These are phyloP conservation scores for Chrosomus eos DNA, from an alignment of 2,797 vertebrate species.

Conservation along the genomic window DNA sequence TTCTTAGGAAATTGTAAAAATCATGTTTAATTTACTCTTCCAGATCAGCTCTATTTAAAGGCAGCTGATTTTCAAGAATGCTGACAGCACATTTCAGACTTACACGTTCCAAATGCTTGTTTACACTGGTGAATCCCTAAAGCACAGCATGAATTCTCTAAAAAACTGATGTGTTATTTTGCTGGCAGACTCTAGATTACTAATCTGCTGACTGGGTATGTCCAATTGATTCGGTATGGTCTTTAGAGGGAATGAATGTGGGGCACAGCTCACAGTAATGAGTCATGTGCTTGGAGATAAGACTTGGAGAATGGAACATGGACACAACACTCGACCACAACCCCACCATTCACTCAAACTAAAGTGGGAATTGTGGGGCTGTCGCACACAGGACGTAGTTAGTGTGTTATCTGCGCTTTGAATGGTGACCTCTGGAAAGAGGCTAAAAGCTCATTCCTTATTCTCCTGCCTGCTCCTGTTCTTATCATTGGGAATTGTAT, in stretches of 20 bases:
- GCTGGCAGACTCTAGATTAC: constrained; percentile 47
- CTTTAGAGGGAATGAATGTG: constrained; percentile 58
- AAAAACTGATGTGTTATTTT: constrained; percentile 29
- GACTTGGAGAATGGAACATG: constrained; percentile 39
- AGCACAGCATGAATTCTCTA: neutral
- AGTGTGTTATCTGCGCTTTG: constrained; percentile 18
- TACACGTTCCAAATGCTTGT: constrained; percentile 24
- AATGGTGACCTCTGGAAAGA: constrained; percentile 37
- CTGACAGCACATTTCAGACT: neutral
- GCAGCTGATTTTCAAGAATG: constrained; percentile 20
- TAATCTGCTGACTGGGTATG: constrained; percentile 49
- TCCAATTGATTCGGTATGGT: constrained; percentile 61
- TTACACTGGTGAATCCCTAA: constrained; percentile 8
- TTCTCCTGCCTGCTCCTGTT: constrained; percentile 34
- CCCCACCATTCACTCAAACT: constrained; percentile 43
- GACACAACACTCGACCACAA: constrained; percentile 42
- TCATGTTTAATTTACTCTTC: neutral
- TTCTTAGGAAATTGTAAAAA: neutral
- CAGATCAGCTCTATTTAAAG: neutral
- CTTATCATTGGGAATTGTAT: constrained; percentile 53
- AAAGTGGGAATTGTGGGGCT: constrained; percentile 14
- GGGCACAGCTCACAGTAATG: constrained; percentile 56
- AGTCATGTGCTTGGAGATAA: constrained; percentile 61
- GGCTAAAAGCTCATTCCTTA: constrained; percentile 17
- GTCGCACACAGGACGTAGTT: constrained; percentile 48